Percentiles rank a stretch among this genome's conserved stretches.
phyloP scores from a whole-genome alignment of 2,888 invertebrate species.

The Caenorhabditis sp. region DNA sequence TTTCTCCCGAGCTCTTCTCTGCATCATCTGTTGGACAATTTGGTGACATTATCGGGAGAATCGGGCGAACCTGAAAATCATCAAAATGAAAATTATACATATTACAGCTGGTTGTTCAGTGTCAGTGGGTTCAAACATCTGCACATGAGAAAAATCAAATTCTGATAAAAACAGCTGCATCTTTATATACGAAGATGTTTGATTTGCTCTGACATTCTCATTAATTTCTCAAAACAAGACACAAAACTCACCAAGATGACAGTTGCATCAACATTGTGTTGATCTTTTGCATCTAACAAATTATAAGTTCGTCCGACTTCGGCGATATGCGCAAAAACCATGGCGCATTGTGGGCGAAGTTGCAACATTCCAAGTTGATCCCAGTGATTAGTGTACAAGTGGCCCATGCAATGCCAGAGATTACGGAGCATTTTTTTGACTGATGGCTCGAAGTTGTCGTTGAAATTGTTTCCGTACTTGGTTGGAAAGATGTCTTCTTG shows the following conservation, averaged over 20 bases:
- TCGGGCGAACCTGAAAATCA: slow-evolving; percentile 41
- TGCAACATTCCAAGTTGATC: slow-evolving; percentile 60
- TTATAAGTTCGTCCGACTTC: slow-evolving; percentile 47
- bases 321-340: slow-evolving; percentile 65
- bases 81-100: neutral
- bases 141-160: neutral
- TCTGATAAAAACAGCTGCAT: neutral
- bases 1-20: slow-evolving; percentile 13
- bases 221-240: too few relatives aligned
- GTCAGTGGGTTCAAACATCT: neutral
- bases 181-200: too few relatives aligned
- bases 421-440: slow-evolving; percentile 56
- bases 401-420: slow-evolving; percentile 68
- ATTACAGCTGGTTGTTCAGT: neutral
- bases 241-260: slow-evolving; percentile 21
- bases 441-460: slow-evolving; percentile 59
- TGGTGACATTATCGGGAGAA: slow-evolving; percentile 22
- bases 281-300: slow-evolving; percentile 46
- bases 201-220: too few relatives aligned
- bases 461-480: slow-evolving; percentile 66
- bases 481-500: slow-evolving; percentile 67
- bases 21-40: slow-evolving; percentile 8
- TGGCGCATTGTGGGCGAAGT: slow-evolving; percentile 62
- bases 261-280: slow-evolving; percentile 46
- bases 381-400: slow-evolving; percentile 68